Evolutionary conservation across 2,888 invertebrate genomes (phyloP), one percentile per base, ranked within the genome.

Genomic region (Pheosia tremula): DNA sequence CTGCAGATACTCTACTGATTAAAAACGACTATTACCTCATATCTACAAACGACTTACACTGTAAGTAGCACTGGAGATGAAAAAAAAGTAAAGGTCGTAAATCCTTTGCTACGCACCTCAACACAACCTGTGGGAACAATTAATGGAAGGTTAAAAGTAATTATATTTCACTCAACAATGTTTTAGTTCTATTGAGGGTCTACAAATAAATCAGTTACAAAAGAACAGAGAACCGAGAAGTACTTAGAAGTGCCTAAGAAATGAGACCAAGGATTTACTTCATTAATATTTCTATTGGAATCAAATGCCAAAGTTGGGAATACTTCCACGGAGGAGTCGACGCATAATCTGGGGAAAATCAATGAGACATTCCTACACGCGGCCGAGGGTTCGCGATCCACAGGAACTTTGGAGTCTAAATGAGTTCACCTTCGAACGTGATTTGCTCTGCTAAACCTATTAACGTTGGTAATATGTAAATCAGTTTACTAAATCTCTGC

Each of bases 361-460:
- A 87, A 88, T 87, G 84, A 80, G 79, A 78, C 81, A 88, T 89
- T 88, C 88, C 85, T 79, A 80, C 89, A 88, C 87, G 68, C 79
- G 65, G 69, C 66, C 67, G 82, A 79, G 81, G 82, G 81, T 78
- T 78, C 77, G 69, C 77, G 80, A 79, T 83, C 78, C 77, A 77
- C 75, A 69, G 67, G 78, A 82, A 84, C 82, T 87, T 84, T 80
- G 79, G 79, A 80, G 79, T 84, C 77, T 77, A 82, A 83, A 84
- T 83, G 81, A 87, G 80, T 81, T 83, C 78, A 83, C 77, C 75
- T 82, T 63, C 62, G 69, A 77, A 62, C 74, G 81, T 79, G 84
- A 85, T 84, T 84, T 64, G 64, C 61, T 63, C 5, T 59, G 67
- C 62, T 67, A 63, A 63, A 56, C 65, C 58, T 76, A 67, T 65